phyloP scores from a whole-genome alignment of 1,140 invertebrate species.

The Physella acuta region DNA sequence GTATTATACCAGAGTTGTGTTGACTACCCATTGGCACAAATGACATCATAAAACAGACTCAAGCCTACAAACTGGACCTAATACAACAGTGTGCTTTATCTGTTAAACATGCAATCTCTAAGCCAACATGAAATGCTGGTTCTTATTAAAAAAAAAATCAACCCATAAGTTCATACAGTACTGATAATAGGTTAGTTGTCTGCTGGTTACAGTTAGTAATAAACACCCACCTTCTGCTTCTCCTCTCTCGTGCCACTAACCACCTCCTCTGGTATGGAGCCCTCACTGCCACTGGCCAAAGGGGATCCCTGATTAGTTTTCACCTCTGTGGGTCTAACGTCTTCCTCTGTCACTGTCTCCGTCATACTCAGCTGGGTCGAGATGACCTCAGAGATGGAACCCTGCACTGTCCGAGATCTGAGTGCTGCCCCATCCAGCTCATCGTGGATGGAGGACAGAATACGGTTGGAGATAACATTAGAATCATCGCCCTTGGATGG shows the following conservation, averaged over 20 bases:
- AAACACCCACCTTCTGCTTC: slow-evolving; percentile 27
- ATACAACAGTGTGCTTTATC: too few species aligned
- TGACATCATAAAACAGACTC: too few species aligned
- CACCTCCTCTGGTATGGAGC: slow-evolving; percentile 49
- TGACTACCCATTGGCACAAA: too few species aligned
- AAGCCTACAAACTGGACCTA: too few species aligned
- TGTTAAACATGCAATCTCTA: too few species aligned
- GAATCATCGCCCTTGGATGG: slow-evolving; percentile 13
- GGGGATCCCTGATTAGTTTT: slow-evolving; percentile 21
- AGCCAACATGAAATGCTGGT: too few species aligned
- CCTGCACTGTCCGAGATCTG: not conserved
- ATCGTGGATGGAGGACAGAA: slow-evolving; percentile 8
- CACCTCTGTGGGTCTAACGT: not conserved
- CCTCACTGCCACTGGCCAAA: slow-evolving; percentile 47
- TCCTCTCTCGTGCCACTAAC: slow-evolving; percentile 28
- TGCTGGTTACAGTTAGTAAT: too few species aligned
- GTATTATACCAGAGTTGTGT: too few species aligned
- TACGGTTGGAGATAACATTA: not conserved
- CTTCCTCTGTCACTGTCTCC: slow-evolving; percentile 12
- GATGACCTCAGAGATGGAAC: slow-evolving; percentile 26
- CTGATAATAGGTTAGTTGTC: too few species aligned
- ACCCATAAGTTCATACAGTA: too few species aligned
- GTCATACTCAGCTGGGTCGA: slow-evolving; percentile 29
- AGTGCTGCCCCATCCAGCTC: not conserved
- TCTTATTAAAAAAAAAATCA: too few species aligned